phyloP scores from a whole-genome alignment of 2,888 invertebrate genomes.

The Tortricodes alternella region DNA sequence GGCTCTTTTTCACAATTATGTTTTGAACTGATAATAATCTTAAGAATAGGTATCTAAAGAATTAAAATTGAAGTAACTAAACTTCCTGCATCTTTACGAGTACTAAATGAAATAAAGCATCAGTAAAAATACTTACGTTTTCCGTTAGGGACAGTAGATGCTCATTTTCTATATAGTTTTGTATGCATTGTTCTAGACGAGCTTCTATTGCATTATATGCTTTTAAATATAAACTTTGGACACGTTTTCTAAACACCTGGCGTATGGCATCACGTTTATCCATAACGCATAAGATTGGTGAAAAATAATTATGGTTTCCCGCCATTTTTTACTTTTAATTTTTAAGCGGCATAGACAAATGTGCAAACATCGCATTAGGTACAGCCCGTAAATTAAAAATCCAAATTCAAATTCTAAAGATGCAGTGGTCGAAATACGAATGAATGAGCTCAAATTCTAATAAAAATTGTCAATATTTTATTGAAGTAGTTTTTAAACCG shows the following conservation, averaged over 20 bases:
- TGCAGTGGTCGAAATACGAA: neutral
- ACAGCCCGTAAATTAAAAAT: neutral
- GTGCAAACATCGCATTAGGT: neutral
- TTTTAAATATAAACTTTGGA: neutral
- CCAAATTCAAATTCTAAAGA: neutral
- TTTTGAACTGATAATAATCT: too few species aligned
- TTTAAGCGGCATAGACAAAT: neutral
- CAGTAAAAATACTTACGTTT: neutral
- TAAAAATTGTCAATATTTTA: neutral
- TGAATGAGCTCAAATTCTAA: neutral
- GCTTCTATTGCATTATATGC: neutral
- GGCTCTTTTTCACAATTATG: too few species aligned
- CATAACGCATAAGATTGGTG: neutral
- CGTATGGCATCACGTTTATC: too few species aligned
- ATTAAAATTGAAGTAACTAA: too few species aligned
- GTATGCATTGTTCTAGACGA: neutral
- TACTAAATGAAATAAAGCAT: too few species aligned
- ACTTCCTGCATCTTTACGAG: too few species aligned
- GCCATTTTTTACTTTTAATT: neutral
- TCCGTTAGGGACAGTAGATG: neutral
- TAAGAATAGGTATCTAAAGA: too few species aligned
- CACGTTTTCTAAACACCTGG: neutral
- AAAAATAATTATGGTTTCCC: neutral
- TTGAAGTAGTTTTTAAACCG: neutral
- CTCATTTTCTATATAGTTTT: neutral